Evolutionary conservation across 1,140 invertebrate genomes (phyloP).

Genomic region (Ceratitis capitata): DNA sequence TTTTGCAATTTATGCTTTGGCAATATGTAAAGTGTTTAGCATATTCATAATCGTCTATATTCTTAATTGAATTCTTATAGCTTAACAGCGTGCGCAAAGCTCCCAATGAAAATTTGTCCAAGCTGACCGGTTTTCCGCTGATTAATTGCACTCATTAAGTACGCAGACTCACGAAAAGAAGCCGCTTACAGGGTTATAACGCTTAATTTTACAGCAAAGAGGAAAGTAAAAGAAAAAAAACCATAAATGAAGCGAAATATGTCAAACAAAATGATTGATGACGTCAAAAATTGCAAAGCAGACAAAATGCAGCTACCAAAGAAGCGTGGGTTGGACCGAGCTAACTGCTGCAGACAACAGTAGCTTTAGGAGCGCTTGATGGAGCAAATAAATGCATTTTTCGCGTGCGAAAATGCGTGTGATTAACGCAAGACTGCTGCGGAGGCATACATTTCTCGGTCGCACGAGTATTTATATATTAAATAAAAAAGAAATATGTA

Average conservation of each 20-base stretch:
- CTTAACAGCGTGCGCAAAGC: not conserved
- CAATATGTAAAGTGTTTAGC: not conserved
- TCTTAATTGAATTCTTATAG: conserved; percentile 18
- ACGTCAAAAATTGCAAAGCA: conserved; percentile 22
- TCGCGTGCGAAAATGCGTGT: conserved; percentile 9
- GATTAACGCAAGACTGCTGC: not conserved
- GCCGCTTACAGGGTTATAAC: not conserved
- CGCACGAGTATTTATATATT: not conserved
- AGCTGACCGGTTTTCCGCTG: not conserved
- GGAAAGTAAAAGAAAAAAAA: not conserved
- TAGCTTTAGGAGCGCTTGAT: not conserved
- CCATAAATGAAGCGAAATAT: not conserved
- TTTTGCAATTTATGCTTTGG: too few species aligned
- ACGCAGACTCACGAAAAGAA: not conserved
- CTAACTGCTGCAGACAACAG: not conserved
- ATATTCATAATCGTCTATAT: not conserved
- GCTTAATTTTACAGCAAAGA: not conserved
- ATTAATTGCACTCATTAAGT: conserved; percentile 18
- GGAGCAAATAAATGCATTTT: not conserved
- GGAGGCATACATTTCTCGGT: not conserved
- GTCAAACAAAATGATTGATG: conserved; percentile 31
- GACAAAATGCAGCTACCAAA: too few species aligned
- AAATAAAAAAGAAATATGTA: not conserved
- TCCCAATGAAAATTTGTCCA: not conserved
- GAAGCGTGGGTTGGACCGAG: not conserved